Evolutionary conservation across 2,888 invertebrate species (phyloP).

Genomic region (Diplolepis rosae): DNA sequence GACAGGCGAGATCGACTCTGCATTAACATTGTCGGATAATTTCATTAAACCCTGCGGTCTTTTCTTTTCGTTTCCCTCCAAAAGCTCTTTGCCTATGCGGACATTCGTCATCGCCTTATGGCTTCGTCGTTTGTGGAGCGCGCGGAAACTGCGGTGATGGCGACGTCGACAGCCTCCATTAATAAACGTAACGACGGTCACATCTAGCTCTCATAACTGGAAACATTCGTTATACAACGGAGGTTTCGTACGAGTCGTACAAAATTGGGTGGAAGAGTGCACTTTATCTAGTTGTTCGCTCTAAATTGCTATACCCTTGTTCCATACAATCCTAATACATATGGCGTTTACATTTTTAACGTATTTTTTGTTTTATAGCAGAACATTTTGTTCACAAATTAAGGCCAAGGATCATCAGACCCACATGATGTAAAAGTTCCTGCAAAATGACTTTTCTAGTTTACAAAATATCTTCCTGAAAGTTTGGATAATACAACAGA

Average conservation of each 20-base stretch:
- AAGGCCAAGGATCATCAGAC: no score
- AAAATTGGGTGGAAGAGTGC: neutral
- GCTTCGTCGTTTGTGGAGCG: constrained; percentile 7
- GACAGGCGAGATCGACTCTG: neutral
- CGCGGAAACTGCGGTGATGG: constrained; percentile 1
- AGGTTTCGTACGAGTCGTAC: neutral
- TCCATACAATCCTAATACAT: no score
- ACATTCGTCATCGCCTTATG: neutral
- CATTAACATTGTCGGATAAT: constrained; percentile 6
- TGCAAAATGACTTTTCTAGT: no score
- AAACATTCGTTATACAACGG: neutral
- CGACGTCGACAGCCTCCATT: neutral
- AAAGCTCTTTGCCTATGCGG: neutral
- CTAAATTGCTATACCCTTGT: neutral
- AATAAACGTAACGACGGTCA: constrained; percentile 13
- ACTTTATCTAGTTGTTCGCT: neutral
- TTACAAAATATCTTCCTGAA: no score
- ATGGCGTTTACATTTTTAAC: no score
- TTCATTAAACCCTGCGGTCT: neutral
- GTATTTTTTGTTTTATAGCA: no score
- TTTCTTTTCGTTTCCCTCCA: neutral
- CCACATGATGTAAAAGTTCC: no score
- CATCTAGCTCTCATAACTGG: constrained; percentile 17
- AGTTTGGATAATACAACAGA: no score
- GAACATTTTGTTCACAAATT: no score